These are phyloP conservation scores for Trochalopteron elliotii DNA, from an alignment of 2,113 vertebrate species.

Conservation along the genomic window DNA sequence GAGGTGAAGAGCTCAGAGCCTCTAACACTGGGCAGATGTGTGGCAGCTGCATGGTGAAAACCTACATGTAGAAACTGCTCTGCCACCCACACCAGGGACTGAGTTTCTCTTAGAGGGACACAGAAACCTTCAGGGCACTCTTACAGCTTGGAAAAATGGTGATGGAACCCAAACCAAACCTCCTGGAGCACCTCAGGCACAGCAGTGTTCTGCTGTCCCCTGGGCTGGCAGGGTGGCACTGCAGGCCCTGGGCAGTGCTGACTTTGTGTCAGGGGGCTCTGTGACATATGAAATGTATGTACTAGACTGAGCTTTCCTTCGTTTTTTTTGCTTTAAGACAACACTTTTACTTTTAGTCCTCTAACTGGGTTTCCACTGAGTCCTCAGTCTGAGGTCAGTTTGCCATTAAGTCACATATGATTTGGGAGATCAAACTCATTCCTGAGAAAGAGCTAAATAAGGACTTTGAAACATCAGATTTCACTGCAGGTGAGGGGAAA, in stretches of 20 bases:
- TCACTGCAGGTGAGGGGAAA: not conserved
- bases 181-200: not conserved
- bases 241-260: not conserved
- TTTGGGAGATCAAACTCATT: not conserved
- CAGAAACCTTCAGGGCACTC: not conserved
- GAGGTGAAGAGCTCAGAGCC: not conserved
- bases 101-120: not conserved
- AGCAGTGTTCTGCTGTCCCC: not conserved
- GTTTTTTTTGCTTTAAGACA: not conserved
- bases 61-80: accelerated
- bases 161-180: not conserved
- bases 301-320: not conserved
- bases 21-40: accelerated
- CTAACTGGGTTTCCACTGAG: not conserved
- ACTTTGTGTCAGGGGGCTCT: not conserved
- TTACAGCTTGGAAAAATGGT: not conserved
- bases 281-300: not conserved
- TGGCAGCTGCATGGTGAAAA: not conserved
- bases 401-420: not conserved
- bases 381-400: not conserved
- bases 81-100: accelerated
- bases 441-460: not conserved
- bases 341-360: not conserved
- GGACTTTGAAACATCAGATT: constrained; percentile 27
- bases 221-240: not conserved